Conservation (phyloP, 2,797 vertebrate genomes). For the Esox masquinongy region DNA sequence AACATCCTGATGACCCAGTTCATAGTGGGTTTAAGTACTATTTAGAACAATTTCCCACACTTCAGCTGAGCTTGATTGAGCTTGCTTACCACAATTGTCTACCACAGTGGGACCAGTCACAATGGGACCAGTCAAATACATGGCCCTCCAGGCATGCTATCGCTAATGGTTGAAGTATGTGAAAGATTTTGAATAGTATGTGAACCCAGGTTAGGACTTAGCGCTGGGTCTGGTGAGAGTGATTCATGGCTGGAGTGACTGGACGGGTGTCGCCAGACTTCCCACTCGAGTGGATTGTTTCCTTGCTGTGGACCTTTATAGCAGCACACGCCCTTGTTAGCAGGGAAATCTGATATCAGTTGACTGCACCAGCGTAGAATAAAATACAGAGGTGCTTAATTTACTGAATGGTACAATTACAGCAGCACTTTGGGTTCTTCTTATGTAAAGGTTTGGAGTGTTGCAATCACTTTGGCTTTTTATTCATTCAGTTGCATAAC, state of each 20-base stretch:
- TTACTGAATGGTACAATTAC: neutral
- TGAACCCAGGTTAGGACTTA: neutral
- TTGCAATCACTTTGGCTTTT: neutral
- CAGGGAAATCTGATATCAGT: slow-evolving; percentile 15
- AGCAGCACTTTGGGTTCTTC: too few species aligned
- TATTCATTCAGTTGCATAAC: neutral
- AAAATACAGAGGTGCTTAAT: neutral
- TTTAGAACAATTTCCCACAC: neutral
- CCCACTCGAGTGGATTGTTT: slow-evolving; percentile 69
- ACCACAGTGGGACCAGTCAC: too few species aligned
- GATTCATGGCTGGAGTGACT: slow-evolving; percentile 55
- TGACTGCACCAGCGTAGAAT: slow-evolving; percentile 1
- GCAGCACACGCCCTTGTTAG: neutral
- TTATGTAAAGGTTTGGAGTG: neutral
- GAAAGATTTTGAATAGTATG: neutral
- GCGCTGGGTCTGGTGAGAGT: slow-evolving; percentile 28
- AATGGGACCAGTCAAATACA: neutral
- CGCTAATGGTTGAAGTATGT: neutral
- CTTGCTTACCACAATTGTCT: neutral
- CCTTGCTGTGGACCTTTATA: slow-evolving; percentile 43
- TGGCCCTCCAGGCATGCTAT: neutral
- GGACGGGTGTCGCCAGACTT: slow-evolving; percentile 46
- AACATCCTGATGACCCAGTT: slow-evolving; percentile 46
- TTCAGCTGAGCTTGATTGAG: neutral
- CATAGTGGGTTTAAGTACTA: neutral